phyloP scores from a whole-genome alignment of 2,888 invertebrate species.

The Iselma pallidipennis region DNA sequence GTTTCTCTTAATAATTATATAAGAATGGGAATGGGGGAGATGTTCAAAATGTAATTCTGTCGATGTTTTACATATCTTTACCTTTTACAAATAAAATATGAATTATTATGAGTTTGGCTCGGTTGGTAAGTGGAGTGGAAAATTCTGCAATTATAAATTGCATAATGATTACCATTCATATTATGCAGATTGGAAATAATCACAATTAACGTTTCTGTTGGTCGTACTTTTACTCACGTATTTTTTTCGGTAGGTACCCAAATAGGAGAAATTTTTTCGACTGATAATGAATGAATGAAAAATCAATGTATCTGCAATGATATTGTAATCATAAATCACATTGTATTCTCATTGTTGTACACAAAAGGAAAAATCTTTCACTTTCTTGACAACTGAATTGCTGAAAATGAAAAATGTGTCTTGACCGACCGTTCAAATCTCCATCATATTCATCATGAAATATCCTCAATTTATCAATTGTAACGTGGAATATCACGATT shows the following conservation, averaged over 20 bases:
- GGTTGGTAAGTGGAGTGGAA: conserved; percentile 16
- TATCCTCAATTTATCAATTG: not conserved
- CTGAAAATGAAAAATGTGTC: not conserved
- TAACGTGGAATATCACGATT: no score
- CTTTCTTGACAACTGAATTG: not conserved
- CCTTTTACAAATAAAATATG: no score
- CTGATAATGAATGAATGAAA: no score
- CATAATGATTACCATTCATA: conserved; percentile 8
- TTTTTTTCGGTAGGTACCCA: no score
- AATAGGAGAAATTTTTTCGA: no score
- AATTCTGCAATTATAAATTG: conserved; percentile 19
- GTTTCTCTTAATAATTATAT: not conserved
- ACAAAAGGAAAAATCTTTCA: not conserved
- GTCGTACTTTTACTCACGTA: no score
- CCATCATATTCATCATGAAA: not conserved
- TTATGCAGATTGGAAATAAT: not conserved
- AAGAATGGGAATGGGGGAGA: not conserved
- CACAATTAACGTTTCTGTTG: no score
- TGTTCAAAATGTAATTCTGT: no score
- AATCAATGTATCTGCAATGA: not conserved
- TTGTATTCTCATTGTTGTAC: not conserved
- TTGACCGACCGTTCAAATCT: not conserved
- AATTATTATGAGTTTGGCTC: no score
- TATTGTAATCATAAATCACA: no score
- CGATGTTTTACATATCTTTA: no score